phyloP scores from a whole-genome alignment of 2,797 vertebrate species.

The Phalloptychus januarius region DNA sequence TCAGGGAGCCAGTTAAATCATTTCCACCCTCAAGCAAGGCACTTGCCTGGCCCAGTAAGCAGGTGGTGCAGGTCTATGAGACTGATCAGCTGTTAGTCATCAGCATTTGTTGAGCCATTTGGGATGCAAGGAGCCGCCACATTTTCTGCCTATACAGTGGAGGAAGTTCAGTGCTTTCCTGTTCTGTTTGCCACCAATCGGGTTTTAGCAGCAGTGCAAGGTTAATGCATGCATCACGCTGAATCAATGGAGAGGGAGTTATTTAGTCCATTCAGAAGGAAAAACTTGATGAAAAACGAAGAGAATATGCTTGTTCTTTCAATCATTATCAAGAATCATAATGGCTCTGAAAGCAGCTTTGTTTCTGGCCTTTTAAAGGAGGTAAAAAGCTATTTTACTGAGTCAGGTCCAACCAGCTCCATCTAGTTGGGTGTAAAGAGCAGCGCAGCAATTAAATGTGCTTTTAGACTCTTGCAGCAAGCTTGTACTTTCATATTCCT shows the following conservation, averaged over 20 bases:
- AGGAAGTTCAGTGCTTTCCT: constrained; percentile 24
- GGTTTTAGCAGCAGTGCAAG: constrained; percentile 20
- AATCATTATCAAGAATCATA: constrained; percentile 8
- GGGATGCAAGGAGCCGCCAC: constrained; percentile 32
- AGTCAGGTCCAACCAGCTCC: background rate
- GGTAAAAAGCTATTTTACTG: constrained; percentile 8
- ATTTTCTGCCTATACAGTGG: constrained; percentile 21
- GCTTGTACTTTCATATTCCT: background rate
- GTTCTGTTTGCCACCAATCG: constrained; percentile 7
- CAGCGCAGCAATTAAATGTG: constrained; percentile 5
- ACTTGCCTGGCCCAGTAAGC: constrained; percentile 32
- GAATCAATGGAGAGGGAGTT: constrained; percentile 10
- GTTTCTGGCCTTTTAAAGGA: constrained; percentile 16
- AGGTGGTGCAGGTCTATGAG: constrained; percentile 59
- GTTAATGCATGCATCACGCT: constrained; percentile 15
- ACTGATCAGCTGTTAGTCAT: constrained; percentile 53
- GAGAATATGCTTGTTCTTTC: constrained; percentile 3
- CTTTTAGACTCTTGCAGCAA: constrained; percentile 21
- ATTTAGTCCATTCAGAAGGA: background rate
- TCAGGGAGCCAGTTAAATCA: constrained; percentile 28
- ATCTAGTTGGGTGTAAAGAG: constrained; percentile 18
- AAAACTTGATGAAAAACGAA: constrained; percentile 1
- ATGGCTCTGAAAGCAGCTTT: background rate
- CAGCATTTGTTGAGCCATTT: constrained; percentile 53
- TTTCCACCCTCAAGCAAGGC: constrained; percentile 13